A percentile compares a stretch with the other conserved stretches of the same genome.
Conservation (phyloP, 2,113 vertebrate genomes). For the Pagrus major region DNA sequence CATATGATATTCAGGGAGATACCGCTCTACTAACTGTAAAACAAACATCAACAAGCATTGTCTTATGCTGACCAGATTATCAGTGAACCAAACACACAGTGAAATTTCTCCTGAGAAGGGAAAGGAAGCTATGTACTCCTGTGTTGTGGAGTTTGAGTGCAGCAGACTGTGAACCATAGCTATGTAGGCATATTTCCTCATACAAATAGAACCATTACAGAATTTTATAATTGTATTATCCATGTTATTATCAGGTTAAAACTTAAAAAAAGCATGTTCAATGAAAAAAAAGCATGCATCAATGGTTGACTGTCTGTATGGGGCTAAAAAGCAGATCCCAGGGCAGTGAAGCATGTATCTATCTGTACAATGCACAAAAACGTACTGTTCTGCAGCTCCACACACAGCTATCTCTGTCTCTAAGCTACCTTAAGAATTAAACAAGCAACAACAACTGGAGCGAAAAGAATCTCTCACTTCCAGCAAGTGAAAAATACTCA, state of each 20-base stretch:
- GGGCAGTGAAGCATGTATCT: neutral
- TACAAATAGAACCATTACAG: neutral
- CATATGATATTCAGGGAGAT: slow-evolving; percentile 61
- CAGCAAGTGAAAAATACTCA: slow-evolving; percentile 69
- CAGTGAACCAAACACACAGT: slow-evolving; percentile 25
- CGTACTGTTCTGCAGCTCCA: slow-evolving; percentile 1
- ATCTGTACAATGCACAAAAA: neutral
- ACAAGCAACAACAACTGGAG: slow-evolving; percentile 20
- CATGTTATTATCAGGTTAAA: too few species aligned
- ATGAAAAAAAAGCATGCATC: too few species aligned
- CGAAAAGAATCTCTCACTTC: neutral
- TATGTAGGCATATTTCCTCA: neutral
- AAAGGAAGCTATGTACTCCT: neutral
- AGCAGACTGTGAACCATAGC: neutral
- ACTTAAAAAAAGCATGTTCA: too few species aligned
- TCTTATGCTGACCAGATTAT: slow-evolving; percentile 38
- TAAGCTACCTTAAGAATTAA: neutral
- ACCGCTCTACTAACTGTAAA: slow-evolving; percentile 52
- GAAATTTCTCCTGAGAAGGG: neutral
- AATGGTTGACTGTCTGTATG: too few species aligned
- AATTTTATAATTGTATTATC: too few species aligned
- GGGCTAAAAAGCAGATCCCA: neutral
- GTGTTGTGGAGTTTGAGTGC: neutral
- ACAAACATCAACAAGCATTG: slow-evolving; percentile 58
- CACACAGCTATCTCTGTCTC: slow-evolving; percentile 2